A percentile compares a stretch with the other conserved stretches of the same genome.
Evolutionary conservation across 2,888 invertebrate genomes (phyloP).

Genomic region (Anticlea derivata): DNA sequence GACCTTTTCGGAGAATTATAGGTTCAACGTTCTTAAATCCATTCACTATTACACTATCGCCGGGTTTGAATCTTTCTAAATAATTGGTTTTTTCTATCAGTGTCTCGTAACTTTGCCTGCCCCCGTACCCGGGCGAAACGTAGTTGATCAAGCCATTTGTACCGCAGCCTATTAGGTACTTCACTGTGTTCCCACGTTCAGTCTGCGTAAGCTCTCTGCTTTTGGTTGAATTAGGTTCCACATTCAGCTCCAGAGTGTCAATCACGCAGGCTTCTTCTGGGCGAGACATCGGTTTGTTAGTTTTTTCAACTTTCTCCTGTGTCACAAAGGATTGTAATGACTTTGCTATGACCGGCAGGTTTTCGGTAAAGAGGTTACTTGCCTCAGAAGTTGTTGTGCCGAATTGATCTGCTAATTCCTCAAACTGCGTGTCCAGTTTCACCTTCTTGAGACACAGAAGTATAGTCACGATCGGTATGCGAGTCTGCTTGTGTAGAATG

Average conservation of each 20-base stretch:
- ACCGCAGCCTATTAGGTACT: neutral
- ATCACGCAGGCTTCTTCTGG: neutral
- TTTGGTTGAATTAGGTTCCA: neutral
- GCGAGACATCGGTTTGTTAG: too few species aligned
- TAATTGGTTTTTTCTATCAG: slow-evolving; percentile 1
- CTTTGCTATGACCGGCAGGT: neutral
- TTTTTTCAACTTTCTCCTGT: neutral
- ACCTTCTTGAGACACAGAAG: slow-evolving; percentile 8
- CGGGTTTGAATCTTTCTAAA: neutral
- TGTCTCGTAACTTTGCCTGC: neutral
- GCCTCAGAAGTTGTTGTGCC: neutral
- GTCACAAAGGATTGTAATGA: neutral
- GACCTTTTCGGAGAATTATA: neutral
- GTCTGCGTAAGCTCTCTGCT: neutral
- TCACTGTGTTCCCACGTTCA: slow-evolving; percentile 7
- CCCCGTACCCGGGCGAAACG: slow-evolving; percentile 8
- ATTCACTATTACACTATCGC: neutral
- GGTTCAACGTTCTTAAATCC: neutral
- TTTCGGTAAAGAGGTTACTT: neutral
- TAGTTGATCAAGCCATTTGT: slow-evolving; percentile 4
- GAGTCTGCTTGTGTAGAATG: neutral
- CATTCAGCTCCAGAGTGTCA: slow-evolving; percentile 2
- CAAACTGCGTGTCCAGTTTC: slow-evolving; percentile 5
- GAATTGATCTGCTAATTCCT: slow-evolving; percentile 10
- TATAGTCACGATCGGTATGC: neutral